Conservation (phyloP, 2,113 vertebrate genomes). For the Plectropomus leopardus region DNA sequence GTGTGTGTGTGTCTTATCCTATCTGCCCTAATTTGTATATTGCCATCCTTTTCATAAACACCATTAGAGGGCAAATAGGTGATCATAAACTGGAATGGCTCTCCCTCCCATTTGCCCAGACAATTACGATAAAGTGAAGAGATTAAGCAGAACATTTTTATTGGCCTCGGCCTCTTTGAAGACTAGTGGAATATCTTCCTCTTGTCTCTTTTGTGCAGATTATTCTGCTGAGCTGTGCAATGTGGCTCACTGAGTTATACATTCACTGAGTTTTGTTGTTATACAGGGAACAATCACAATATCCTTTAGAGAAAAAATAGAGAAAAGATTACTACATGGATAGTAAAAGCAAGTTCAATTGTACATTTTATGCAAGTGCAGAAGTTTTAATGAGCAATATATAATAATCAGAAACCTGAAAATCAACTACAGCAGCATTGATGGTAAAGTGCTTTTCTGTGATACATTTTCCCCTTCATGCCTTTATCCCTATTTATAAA, state of each 20-base stretch:
- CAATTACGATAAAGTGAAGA: conserved; percentile 73
- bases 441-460: background rate
- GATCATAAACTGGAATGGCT: conserved; percentile 64
- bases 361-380: conserved; percentile 20
- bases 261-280: conserved; percentile 5
- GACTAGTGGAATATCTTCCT: conserved; percentile 39
- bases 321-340: too few relatives aligned
- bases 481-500: conserved; percentile 39
- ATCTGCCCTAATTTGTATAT: conserved; percentile 71
- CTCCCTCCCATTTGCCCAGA: conserved; percentile 63
- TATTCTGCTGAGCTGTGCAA: conserved; percentile 31
- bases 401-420: conserved; percentile 37
- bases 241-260: conserved; percentile 38
- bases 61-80: conserved; percentile 75
- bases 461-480: conserved; percentile 38
- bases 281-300: conserved; percentile 26
- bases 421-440: conserved; percentile 26
- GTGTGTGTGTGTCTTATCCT: conserved; percentile 50
- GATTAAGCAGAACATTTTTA: conserved; percentile 58
- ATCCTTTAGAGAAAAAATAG: conserved; percentile 12
- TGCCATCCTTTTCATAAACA: conserved; percentile 72
- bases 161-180: conserved; percentile 36
- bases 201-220: conserved; percentile 25
- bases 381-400: conserved; percentile 30
- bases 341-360: conserved; percentile 1